Evolutionary conservation across 1,140 invertebrate species (phyloP), one percentile per base, ranked within the genome.

Genomic region (Brachionus paranguensis): DNA sequence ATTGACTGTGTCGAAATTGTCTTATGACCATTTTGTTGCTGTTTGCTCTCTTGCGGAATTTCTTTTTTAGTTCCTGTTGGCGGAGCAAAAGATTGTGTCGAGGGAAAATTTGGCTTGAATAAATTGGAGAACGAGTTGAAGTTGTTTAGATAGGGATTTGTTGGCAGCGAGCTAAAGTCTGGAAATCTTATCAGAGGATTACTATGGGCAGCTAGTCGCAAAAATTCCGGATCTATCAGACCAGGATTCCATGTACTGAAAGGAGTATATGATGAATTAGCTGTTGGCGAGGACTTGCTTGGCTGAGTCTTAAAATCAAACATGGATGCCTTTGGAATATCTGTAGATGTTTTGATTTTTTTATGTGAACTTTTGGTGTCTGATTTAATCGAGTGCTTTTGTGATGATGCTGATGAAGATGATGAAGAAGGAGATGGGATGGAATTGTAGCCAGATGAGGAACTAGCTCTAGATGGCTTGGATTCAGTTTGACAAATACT

Each of bases 131-230:
- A 68, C 0, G 27, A 41, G 12, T 55, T 55, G 3, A 79, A 37
- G 24, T 64, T 64, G 20, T 79, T 79, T 24, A 79, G 17, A 41
- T 79, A 79, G 2, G 76, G 55, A 17, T 64, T 79, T 17, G 53
- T 10, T 3, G 53, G 10, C 5, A 72, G 33, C 17, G 68, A 41
- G 33, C 50, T 79, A 24, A 79, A 33, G 17, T 79, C 76, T 11
- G 76, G 76, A 55, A 79, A 79, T 7, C 76, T 29, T 12, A 79
- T 7, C 20, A 79, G 20, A 8, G 76, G 76, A 79, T 79, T 79
- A 14, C 17, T 53, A 24, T 43, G 47, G 41, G 74, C 74, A n/a
- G 76, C 76, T 47, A 79, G 7, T 14, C 76, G 76, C 17, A 79
- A 20, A 53, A 79, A 79, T 55, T 79, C 76, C 1, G 76, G 76